Evolutionary conservation across 2,888 invertebrate genomes (phyloP).

Genomic region (Bimastos eiseni): DNA sequence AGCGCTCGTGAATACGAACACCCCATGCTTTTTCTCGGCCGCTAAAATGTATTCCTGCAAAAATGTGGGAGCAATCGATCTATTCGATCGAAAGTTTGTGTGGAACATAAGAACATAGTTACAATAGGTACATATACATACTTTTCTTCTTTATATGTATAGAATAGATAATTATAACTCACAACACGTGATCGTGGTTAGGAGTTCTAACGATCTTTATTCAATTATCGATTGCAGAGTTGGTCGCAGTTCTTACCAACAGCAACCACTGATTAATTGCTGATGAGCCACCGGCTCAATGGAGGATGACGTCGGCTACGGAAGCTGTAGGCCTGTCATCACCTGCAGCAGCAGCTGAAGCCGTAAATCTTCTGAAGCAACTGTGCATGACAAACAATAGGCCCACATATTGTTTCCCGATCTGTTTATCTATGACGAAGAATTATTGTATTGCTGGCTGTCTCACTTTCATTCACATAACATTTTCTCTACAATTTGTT

Average conservation of each 20-base stretch:
- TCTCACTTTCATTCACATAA: background rate
- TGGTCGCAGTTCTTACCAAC: conserved; percentile 7
- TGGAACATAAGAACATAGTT: too few species aligned
- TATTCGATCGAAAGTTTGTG: too few species aligned
- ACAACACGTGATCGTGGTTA: too few species aligned
- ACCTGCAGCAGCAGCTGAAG: background rate
- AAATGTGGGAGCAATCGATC: too few species aligned
- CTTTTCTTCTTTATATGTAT: too few species aligned
- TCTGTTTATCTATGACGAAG: background rate
- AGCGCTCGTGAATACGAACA: too few species aligned
- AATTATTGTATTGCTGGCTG: background rate
- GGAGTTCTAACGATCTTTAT: too few species aligned
- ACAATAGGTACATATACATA: too few species aligned
- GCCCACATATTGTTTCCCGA: background rate
- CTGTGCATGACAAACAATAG: background rate
- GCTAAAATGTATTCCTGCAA: too few species aligned
- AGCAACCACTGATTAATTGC: background rate
- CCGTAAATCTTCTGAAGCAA: background rate
- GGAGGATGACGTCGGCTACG: background rate
- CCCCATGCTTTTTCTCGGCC: too few species aligned
- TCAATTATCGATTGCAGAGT: background rate
- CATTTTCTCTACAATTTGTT: background rate
- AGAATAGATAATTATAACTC: too few species aligned
- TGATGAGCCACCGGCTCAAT: background rate
- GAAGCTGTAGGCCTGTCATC: background rate